Conservation (phyloP, 2,888 invertebrate genomes). For the Drosophila cognata region DNA sequence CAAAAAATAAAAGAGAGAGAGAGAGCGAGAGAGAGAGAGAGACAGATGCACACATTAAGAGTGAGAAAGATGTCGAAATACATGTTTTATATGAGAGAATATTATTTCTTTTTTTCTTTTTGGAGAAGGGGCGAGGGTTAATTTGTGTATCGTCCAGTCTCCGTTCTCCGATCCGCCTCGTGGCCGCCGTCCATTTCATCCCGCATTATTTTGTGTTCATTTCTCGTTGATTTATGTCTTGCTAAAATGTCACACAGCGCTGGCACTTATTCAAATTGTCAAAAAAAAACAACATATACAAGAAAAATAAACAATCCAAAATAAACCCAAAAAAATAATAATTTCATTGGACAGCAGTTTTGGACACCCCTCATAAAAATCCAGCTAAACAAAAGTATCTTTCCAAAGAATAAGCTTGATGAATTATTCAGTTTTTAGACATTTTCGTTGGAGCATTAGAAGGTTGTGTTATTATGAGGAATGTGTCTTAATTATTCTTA, state of each 20-base stretch:
- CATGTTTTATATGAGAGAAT: constrained; percentile 29
- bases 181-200: constrained; percentile 71
- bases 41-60: background rate
- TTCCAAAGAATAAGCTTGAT: constrained; percentile 46
- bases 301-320: background rate
- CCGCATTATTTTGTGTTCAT: constrained; percentile 70
- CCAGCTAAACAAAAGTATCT: constrained; percentile 30
- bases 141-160: constrained; percentile 72
- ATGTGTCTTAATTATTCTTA: background rate
- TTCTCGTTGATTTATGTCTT: constrained; percentile 80
- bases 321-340: background rate
- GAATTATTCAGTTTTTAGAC: constrained; percentile 27
- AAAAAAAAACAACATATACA: background rate
- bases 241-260: constrained; percentile 67
- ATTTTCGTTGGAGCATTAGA: constrained; percentile 23
- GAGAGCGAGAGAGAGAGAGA: background rate
- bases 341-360: constrained; percentile 23
- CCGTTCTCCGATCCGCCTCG: constrained; percentile 24
- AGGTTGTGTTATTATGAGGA: background rate
- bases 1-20: constrained; percentile 5
- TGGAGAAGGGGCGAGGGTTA: constrained; percentile 59
- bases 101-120: constrained; percentile 13
- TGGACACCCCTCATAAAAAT: constrained; percentile 26
- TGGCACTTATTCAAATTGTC: constrained; percentile 53
- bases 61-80: background rate